Evolutionary conservation across 2,113 vertebrate genomes (phyloP).

Genomic region (Atherinomorus stipes): DNA sequence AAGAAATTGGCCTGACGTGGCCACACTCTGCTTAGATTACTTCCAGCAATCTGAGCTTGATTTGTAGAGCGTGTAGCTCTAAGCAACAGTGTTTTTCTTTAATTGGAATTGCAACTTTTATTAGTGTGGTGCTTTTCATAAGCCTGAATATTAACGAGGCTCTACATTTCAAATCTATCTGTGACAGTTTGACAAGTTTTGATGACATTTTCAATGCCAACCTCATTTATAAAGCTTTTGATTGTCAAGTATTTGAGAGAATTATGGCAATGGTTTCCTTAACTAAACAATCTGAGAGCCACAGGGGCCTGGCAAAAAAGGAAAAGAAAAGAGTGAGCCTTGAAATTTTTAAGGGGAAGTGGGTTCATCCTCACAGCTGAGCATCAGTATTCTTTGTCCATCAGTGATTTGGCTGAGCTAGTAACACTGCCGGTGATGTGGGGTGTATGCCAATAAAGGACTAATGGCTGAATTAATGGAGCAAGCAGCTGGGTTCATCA

Average conservation of each 20-base stretch:
- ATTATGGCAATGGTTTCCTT: neutral
- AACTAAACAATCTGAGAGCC: slow-evolving; percentile 1
- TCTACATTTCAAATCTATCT: neutral
- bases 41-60: neutral
- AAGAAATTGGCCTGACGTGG: slow-evolving; percentile 33
- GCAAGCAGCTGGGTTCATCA: slow-evolving; percentile 62
- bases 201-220: neutral
- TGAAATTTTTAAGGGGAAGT: slow-evolving; percentile 21
- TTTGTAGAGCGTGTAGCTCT: neutral
- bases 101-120: neutral
- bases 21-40: slow-evolving; percentile 45
- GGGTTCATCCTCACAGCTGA: slow-evolving; percentile 63
- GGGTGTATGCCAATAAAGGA: slow-evolving; percentile 50
- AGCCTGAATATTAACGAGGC: neutral
- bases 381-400: slow-evolving; percentile 71
- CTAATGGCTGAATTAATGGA: slow-evolving; percentile 66
- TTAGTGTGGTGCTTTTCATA: neutral
- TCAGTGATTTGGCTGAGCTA: slow-evolving; percentile 52
- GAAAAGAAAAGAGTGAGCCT: neutral
- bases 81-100: neutral
- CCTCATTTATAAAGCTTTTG: neutral
- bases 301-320: too few species aligned
- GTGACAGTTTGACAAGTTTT: neutral
- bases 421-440: slow-evolving; percentile 61
- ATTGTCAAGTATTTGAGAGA: slow-evolving; percentile 6